Evolutionary conservation across 1,140 invertebrate genomes (phyloP).

Genomic region (Stegodyphus mimosarum): DNA sequence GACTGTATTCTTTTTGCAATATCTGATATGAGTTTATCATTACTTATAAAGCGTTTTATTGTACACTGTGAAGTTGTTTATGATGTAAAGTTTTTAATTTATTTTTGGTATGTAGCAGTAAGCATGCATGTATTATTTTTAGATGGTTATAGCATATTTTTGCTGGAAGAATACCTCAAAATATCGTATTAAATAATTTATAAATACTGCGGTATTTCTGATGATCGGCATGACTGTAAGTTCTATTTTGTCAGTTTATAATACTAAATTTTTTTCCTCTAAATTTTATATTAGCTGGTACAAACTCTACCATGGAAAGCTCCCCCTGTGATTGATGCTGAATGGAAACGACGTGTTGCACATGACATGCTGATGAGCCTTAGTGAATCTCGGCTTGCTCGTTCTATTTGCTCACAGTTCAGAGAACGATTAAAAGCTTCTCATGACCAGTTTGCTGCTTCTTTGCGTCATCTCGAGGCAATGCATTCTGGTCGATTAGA

Average conservation of each 20-base stretch:
- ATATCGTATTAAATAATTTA: no score
- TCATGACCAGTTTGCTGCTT: conserved; percentile 77
- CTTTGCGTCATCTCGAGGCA: conserved; percentile 76
- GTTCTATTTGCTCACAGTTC: conserved; percentile 80
- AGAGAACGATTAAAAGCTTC: conserved; percentile 74
- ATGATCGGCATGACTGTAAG: no score
- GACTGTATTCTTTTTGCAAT: no score
- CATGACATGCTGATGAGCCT: conserved; percentile 80
- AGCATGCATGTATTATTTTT: no score
- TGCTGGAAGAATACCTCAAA: no score
- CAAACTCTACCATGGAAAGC: conserved; percentile 75
- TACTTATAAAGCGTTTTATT: no score
- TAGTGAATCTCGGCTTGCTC: conserved; percentile 78
- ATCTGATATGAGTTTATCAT: no score
- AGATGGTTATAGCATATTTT: no score
- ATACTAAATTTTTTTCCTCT: neutral
- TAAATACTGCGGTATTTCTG: no score
- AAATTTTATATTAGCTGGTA: conserved; percentile 66
- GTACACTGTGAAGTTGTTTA: no score
- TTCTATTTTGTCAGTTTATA: neutral
- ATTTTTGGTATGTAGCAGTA: no score
- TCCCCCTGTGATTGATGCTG: conserved; percentile 74
- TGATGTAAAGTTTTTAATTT: no score
- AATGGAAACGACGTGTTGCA: conserved; percentile 81
- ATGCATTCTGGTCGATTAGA: conserved; percentile 80